Conservation (phyloP, 2,797 vertebrate genomes). For the Notolabrus celidotus region DNA sequence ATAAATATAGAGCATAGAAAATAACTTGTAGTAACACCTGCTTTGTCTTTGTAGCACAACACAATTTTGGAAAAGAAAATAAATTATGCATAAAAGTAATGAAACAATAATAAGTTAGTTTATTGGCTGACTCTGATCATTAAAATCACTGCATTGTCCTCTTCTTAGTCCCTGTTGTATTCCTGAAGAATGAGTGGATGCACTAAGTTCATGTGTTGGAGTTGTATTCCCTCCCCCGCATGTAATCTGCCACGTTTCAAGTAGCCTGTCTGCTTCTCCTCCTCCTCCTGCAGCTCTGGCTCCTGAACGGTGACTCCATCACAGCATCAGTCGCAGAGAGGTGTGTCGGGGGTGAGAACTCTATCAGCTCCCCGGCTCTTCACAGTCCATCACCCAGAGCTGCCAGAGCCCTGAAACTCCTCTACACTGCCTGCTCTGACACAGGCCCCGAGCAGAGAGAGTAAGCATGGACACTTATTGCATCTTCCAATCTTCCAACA, state of each 20-base stretch:
- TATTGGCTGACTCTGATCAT: background rate
- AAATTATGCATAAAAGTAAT: too few species aligned
- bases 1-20: background rate
- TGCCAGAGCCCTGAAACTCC: constrained; percentile 89
- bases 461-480: constrained; percentile 83
- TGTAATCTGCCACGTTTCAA: constrained; percentile 19
- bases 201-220: background rate
- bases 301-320: constrained; percentile 95
- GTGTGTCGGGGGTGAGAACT: constrained; percentile 58
- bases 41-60: background rate
- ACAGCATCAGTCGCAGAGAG: constrained; percentile 84
- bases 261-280: constrained; percentile 57
- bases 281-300: constrained; percentile 88
- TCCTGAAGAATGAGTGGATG: background rate
- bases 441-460: constrained; percentile 82
- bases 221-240: background rate
- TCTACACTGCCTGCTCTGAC: constrained; percentile 89
- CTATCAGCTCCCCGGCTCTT: constrained; percentile 62
- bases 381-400: constrained; percentile 72
- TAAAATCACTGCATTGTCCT: background rate
- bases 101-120: background rate
- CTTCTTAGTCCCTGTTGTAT: background rate
- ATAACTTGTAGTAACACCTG: background rate
- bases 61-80: background rate
- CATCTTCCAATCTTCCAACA: constrained; percentile 7